These are phyloP conservation scores for Mormyrops attenuatus DNA, from an alignment of 2,797 vertebrate genomes.

Conservation along the genomic window DNA sequence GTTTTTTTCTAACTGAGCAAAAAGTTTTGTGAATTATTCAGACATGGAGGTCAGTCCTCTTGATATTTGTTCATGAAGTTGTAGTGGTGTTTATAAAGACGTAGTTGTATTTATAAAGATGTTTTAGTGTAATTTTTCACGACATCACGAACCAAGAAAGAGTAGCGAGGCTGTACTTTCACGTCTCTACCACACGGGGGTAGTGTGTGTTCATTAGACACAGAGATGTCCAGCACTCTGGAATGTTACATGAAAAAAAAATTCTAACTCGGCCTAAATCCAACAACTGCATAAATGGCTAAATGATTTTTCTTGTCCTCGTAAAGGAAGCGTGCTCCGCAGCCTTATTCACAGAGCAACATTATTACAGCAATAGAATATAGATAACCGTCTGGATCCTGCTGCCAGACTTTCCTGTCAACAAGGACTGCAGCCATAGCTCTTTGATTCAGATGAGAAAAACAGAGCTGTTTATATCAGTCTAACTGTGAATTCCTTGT, in stretches of 20 bases:
- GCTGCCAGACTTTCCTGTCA: not conserved
- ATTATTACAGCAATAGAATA: slow-evolving; percentile 2
- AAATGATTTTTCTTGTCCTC: not conserved
- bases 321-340: not conserved
- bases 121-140: not conserved
- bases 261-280: not conserved
- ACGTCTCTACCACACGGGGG: slow-evolving; percentile 47
- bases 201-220: slow-evolving; percentile 42
- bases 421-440: not conserved
- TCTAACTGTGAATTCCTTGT: slow-evolving; percentile 3
- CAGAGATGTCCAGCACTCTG: not conserved
- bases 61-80: not conserved
- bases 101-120: not conserved
- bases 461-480: not conserved
- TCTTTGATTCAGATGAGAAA: slow-evolving; percentile 10
- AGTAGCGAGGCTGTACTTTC: slow-evolving; percentile 36
- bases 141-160: not conserved
- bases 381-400: not conserved
- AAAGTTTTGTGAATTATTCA: slow-evolving; percentile 3
- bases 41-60: not conserved
- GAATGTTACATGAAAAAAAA: not conserved
- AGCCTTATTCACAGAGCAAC: not conserved
- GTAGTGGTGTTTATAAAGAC: not conserved
- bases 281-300: not conserved
- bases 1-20: not conserved